Conservation (phyloP, 1,140 invertebrate genomes). For the Camponotus pennsylvanicus region DNA sequence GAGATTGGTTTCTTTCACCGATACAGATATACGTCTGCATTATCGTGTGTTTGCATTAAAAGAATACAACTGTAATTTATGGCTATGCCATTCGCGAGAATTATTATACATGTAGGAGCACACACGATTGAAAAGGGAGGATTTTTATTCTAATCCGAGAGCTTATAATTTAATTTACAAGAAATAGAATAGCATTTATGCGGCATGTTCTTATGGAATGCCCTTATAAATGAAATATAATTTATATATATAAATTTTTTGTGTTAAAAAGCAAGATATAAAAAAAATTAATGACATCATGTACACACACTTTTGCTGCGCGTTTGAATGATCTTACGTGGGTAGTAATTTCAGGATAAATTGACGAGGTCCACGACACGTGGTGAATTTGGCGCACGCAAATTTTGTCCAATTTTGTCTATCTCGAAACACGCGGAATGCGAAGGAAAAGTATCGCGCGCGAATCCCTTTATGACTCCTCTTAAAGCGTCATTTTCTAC, state of each 20-base stretch:
- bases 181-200: not conserved
- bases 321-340: not conserved
- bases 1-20: constrained; percentile 15
- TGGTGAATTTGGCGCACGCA: not conserved
- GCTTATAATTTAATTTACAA: not conserved
- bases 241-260: too few species aligned
- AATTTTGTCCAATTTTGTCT: not conserved
- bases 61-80: constrained; percentile 9
- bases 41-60: too few species aligned
- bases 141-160: constrained; percentile 3
- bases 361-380: not conserved
- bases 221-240: not conserved
- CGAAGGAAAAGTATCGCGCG: not conserved
- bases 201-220: not conserved
- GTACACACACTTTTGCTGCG: not conserved
- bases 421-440: not conserved
- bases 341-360: not conserved
- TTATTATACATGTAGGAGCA: too few species aligned
- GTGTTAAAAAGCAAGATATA: not conserved
- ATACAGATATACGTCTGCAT: not conserved
- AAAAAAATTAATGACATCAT: not conserved
- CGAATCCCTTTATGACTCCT: not conserved
- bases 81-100: not conserved
- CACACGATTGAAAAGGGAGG: not conserved
- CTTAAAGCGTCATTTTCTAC: not conserved